Base-by-base conservation (phyloP, 2,797 vertebrate species). In the Helarctos malayanus region DNA sequence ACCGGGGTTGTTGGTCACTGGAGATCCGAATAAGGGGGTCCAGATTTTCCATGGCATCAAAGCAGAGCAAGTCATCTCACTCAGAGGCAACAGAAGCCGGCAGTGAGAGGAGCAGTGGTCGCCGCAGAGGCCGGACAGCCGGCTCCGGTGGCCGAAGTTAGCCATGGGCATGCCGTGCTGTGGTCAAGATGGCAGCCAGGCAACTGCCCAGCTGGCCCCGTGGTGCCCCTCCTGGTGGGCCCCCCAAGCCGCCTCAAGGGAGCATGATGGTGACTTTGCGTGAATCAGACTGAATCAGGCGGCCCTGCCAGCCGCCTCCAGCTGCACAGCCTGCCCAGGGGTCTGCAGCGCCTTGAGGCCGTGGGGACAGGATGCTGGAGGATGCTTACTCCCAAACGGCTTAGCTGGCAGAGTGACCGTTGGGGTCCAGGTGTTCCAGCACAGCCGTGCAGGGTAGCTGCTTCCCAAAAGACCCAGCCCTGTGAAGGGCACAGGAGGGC, bases 111-210 rank as follows among this genome's bases (percentile, higher is more conserved):
- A 63, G 35, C 57, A 6, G 73, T 7, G 11, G 32, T 47, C 4
- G 16, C 35, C 8, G 35, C 35, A 8, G 23, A 23, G 29, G 13
- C 5, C 1, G 1, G 38, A 11, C 9, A 2, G 49, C 21, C 1
- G 0, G 61, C 38, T 35, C 38, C 52, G 0, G 5, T 1, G 65
- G 54, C 18, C 45, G 3, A 18, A 45, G 63, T 59, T 1, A 4
- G n/a, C 16, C 56, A 8, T 4, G 27, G 0, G n/a, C 41, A 35
- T 1, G 14, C 57, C 18, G 45, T 35, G 19, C n/a, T 29, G 32
- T 54, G 27, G 18, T 21, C 38, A n/a, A 45, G 41, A 38, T 12
- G n/a, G 38, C 32, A 38, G 71, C 80, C 21, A 11, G 79, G 35
- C 45, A 35, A 38, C 1, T 4, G 21, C 38, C 78, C 29, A 1